phyloP scores from a whole-genome alignment of 2,888 invertebrate species.

The Spicauda simplicius region DNA sequence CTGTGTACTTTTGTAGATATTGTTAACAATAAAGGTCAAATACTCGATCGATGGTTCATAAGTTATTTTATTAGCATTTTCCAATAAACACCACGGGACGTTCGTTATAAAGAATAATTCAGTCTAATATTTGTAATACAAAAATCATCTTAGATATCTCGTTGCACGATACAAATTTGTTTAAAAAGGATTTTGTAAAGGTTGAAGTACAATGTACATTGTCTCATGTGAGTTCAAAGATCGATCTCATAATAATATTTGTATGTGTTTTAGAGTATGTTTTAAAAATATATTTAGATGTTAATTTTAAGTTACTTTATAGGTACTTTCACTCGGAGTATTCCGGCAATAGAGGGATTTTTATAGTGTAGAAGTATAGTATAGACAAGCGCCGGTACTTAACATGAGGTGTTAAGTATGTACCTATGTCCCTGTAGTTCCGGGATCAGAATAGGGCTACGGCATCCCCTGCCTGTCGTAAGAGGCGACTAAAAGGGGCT shows the following conservation, averaged over 20 bases:
- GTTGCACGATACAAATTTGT: slow-evolving; percentile 5
- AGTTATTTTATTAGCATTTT: slow-evolving; percentile 20
- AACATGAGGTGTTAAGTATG: no score
- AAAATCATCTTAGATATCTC: background rate
- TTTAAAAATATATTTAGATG: slow-evolving; percentile 26
- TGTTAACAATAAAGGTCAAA: slow-evolving; percentile 9
- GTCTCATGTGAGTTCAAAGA: slow-evolving; percentile 23
- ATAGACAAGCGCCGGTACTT: no score
- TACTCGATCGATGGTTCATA: slow-evolving; percentile 7
- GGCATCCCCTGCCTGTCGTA: no score
- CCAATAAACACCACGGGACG: slow-evolving; percentile 11
- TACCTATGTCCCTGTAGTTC: no score
- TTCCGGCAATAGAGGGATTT: background rate
- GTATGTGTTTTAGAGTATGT: slow-evolving; percentile 11
- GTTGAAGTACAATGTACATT: background rate
- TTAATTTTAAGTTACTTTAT: background rate
- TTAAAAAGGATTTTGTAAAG: slow-evolving; percentile 7
- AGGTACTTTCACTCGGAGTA: slow-evolving; percentile 10
- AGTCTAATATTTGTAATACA: background rate
- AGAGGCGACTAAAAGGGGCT: no score
- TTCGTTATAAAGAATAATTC: background rate
- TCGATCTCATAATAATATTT: slow-evolving; percentile 17
- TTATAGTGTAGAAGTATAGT: no score
- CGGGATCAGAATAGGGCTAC: no score
- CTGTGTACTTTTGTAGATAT: slow-evolving; percentile 4